A percentile compares a stretch with the other conserved stretches of the same genome.
Evolutionary conservation across 1,140 invertebrate genomes (phyloP).

Genomic region (Tetramorium alpestre): DNA sequence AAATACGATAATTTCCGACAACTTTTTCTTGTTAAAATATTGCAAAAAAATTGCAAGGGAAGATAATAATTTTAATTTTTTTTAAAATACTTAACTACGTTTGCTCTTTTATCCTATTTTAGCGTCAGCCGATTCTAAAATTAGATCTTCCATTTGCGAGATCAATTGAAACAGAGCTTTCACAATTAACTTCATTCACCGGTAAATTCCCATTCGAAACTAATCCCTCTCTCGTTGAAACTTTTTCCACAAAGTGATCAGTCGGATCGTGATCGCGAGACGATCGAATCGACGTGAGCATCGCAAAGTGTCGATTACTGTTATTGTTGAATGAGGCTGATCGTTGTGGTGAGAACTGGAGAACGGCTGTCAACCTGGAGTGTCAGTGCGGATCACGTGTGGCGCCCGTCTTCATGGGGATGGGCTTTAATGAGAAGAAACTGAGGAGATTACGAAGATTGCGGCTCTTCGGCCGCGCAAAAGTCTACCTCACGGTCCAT

Average conservation of each 20-base stretch:
- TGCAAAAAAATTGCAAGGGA: neutral
- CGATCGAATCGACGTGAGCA: neutral
- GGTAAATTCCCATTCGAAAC: slow-evolving; percentile 5
- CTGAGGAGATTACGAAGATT: slow-evolving; percentile 87
- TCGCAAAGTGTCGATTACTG: slow-evolving; percentile 27
- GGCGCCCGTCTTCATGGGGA: slow-evolving; percentile 84
- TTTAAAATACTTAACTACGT: neutral
- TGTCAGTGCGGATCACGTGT: slow-evolving; percentile 85
- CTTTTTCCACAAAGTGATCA: slow-evolving; percentile 21
- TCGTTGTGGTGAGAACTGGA: slow-evolving; percentile 70
- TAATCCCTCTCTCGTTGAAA: neutral
- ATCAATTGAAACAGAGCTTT: slow-evolving; percentile 16
- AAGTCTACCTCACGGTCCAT: slow-evolving; percentile 88
- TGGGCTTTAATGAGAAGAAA: slow-evolving; percentile 88
- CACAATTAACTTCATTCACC: neutral
- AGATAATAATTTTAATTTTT: neutral
- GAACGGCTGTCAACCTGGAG: slow-evolving; percentile 82
- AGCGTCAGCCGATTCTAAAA: neutral
- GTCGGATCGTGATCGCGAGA: neutral
- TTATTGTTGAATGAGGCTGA: slow-evolving; percentile 64
- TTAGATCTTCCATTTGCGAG: neutral
- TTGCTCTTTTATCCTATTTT: neutral
- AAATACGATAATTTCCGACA: neutral
- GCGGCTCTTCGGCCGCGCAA: slow-evolving; percentile 88
- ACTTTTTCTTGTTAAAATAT: neutral